phyloP scores from a whole-genome alignment of 2,888 invertebrate species.

The Oscheius sp. region DNA sequence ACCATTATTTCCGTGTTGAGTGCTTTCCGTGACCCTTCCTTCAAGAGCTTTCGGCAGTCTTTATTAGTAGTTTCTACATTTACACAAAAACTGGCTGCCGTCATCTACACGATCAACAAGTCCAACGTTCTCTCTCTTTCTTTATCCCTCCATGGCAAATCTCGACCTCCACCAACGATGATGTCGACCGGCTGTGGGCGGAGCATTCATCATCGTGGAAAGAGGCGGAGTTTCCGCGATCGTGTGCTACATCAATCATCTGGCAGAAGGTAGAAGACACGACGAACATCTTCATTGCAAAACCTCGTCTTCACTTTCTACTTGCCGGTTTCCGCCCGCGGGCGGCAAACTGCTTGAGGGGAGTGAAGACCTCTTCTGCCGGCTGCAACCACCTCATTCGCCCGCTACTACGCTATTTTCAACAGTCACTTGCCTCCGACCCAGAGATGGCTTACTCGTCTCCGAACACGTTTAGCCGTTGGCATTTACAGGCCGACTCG shows the following conservation, averaged over 20 bases:
- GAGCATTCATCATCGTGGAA: not conserved
- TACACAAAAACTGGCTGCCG: too few relatives aligned
- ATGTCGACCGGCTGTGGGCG: constrained; percentile 17
- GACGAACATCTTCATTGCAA: constrained; percentile 14
- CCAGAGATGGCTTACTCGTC: not conserved
- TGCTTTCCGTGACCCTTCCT: not conserved
- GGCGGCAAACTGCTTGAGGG: constrained; percentile 25
- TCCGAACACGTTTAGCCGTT: not conserved
- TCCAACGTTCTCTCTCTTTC: not conserved
- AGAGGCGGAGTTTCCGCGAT: constrained; percentile 3
- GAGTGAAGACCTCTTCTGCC: constrained; percentile 13
- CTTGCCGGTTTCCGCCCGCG: constrained; percentile 23
- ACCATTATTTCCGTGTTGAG: too few relatives aligned
- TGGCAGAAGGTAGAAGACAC: constrained; percentile 9
- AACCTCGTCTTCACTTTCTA: constrained; percentile 19
- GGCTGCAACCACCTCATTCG: not conserved
- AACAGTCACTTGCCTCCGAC: not conserved
- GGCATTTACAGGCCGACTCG: too few relatives aligned
- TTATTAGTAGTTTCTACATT: not conserved
- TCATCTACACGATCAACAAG: too few relatives aligned
- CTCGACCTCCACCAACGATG: constrained; percentile 3
- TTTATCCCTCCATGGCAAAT: not conserved
- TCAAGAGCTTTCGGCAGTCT: not conserved
- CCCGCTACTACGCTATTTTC: not conserved
- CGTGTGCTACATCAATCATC: constrained; percentile 1